These are phyloP conservation scores for Pavo muticus DNA, from an alignment of 2,113 vertebrate species.

Conservation along the genomic window DNA sequence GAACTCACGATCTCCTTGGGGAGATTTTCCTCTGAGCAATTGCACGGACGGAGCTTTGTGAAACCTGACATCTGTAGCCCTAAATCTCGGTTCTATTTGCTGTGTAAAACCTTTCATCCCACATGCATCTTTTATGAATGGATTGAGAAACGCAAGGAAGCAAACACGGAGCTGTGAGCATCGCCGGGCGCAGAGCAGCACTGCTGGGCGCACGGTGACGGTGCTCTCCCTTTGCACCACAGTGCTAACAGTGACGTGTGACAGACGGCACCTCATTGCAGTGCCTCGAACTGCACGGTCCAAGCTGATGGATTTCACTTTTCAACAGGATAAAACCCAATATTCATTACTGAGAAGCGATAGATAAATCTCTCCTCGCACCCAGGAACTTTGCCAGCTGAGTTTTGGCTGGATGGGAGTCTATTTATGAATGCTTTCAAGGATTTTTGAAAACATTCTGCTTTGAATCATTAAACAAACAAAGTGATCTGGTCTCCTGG, in stretches of 20 bases:
- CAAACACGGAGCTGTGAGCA: background rate
- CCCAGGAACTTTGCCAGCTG: slow-evolving; percentile 51
- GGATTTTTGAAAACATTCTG: slow-evolving; percentile 45
- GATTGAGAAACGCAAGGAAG: background rate
- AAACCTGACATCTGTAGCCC: slow-evolving; percentile 33
- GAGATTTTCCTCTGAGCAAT: slow-evolving; percentile 32
- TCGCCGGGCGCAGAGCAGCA: background rate
- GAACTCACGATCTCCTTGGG: background rate
- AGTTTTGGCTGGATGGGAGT: slow-evolving; percentile 35
- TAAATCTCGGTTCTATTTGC: slow-evolving; percentile 65
- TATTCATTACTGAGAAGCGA: slow-evolving; percentile 16
- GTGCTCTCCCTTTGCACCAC: no score
- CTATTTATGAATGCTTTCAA: slow-evolving; percentile 52
- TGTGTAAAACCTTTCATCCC: slow-evolving; percentile 66
- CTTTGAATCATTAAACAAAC: slow-evolving; percentile 8
- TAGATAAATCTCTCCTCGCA: slow-evolving; percentile 50
- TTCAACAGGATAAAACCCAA: slow-evolving; percentile 1
- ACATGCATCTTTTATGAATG: slow-evolving; percentile 65
- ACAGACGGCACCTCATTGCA: background rate
- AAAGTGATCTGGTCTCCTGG: slow-evolving; percentile 17
- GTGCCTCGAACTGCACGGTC: background rate
- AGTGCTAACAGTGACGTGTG: background rate
- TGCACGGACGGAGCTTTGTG: slow-evolving; percentile 30
- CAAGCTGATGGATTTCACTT: slow-evolving; percentile 1
- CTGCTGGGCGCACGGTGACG: background rate